Evolutionary conservation across 2,113 vertebrate genomes (phyloP).

Genomic region (Tachysurus vachellii): DNA sequence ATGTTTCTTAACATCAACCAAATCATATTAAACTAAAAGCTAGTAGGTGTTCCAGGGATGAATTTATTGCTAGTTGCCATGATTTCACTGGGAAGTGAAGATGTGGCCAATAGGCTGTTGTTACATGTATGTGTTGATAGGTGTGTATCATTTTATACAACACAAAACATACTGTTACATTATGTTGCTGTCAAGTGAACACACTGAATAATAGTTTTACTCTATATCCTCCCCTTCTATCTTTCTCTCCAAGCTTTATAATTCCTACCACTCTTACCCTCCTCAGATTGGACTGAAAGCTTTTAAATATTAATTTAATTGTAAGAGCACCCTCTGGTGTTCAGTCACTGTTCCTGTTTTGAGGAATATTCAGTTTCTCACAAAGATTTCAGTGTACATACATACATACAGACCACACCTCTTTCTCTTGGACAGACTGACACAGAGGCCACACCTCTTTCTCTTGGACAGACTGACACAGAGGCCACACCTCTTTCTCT

Average conservation of each 20-base stretch:
- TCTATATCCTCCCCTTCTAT: not conserved
- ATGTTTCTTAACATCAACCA: not conserved
- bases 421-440: not conserved
- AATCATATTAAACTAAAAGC: not conserved
- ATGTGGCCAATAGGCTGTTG: not conserved
- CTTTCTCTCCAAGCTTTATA: not conserved
- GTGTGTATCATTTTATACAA: not conserved
- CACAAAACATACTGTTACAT: not conserved
- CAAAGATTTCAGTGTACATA: too few species aligned
- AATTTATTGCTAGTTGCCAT: not conserved
- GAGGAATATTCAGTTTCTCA: not conserved
- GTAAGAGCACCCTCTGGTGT: slow-evolving; percentile 49
- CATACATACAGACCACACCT: too few species aligned
- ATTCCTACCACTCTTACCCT: not conserved
- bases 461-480: not conserved
- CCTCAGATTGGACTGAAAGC: not conserved
- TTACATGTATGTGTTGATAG: not conserved
- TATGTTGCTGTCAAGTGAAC: not conserved
- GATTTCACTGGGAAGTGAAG: not conserved
- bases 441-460: not conserved
- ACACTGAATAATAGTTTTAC: not conserved
- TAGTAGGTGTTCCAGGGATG: not conserved
- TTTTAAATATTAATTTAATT: slow-evolving; percentile 1
- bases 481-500: not conserved
- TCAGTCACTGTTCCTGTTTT: not conserved